Base-by-base conservation (phyloP, 1,140 invertebrate species). In the Bicyclus anynana region DNA sequence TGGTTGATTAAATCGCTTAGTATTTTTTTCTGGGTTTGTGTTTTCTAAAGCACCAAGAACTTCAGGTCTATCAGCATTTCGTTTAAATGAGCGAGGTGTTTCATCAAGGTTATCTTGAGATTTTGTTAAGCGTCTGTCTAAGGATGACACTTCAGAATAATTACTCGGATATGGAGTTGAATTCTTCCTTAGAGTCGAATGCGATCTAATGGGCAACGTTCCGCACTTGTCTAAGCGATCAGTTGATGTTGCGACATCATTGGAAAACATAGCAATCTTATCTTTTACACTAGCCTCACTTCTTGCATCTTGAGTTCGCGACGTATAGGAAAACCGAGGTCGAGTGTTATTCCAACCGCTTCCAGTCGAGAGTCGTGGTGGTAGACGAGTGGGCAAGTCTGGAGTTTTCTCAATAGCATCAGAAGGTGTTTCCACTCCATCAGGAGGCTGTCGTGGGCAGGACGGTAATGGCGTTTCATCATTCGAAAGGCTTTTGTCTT, bases 201-300 rank as follows among this genome's bases (percentile, higher is more conserved):
- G 73, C 48, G 63, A 71, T 67, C 80, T 84, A 23, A 79, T 67
- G 12, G 80, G 91, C 74, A 67, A 91, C 75, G 83, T 86, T 16
- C 82, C 82, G 71, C 82, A 88, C 65, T 84, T 88, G 59, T 88
- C 85, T 29, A 88, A 49, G 69, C 85, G 55, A 66, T 91, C 67
- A 66, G 90, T 27, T 13, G 91, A 91, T 52, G 84, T 77, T 0
- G 89, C 81, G 33, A 88, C 72, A 48, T 90, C 77, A 54, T 81
- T 79, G 5, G 95, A 95, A 80, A 97, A 97, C 94, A 96, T 95
- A 33, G 95, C 95, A 69, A 97, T 97, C 86, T 96, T 96, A 74
- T 96, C 95, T 68, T 93, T 92, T 13, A 96, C 95, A 65, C 94
- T 95, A 49, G 92, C 92, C 77, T 94, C 93, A 53, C 94, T 95